phyloP scores from a whole-genome alignment of 2,113 vertebrate species.

The Microcebus murinus region DNA sequence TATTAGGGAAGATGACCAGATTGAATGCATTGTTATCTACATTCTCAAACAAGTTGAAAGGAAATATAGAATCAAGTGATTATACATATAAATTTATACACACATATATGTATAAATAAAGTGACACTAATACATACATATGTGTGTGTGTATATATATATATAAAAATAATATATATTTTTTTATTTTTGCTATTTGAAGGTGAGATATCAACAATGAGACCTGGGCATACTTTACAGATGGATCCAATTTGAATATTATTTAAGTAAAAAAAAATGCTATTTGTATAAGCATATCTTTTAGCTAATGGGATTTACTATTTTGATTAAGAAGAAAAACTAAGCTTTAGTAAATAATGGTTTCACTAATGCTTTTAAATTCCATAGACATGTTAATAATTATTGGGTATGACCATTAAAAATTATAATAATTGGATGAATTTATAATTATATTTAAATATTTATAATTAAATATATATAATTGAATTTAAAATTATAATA shows the following conservation, averaged over 20 bases:
- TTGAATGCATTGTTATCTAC: background rate
- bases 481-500: background rate
- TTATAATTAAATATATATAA: too few species aligned
- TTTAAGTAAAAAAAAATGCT: background rate
- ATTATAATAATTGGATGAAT: conserved; percentile 46
- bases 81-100: background rate
- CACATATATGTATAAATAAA: too few species aligned
- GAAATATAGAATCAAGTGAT: background rate
- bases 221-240: background rate
- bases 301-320: background rate
- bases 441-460: conserved; percentile 32
- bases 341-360: background rate
- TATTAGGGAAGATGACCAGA: background rate
- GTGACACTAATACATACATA: background rate
- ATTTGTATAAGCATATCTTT: background rate
- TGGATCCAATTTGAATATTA: background rate
- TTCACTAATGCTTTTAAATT: background rate
- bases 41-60: background rate
- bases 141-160: background rate
- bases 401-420: conserved; percentile 48
- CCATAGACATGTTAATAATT: background rate
- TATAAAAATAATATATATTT: too few species aligned
- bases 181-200: background rate
- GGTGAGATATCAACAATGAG: background rate
- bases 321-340: background rate